Base-by-base conservation (phyloP, 2,888 invertebrate species). In the Drosophila diplacantha region DNA sequence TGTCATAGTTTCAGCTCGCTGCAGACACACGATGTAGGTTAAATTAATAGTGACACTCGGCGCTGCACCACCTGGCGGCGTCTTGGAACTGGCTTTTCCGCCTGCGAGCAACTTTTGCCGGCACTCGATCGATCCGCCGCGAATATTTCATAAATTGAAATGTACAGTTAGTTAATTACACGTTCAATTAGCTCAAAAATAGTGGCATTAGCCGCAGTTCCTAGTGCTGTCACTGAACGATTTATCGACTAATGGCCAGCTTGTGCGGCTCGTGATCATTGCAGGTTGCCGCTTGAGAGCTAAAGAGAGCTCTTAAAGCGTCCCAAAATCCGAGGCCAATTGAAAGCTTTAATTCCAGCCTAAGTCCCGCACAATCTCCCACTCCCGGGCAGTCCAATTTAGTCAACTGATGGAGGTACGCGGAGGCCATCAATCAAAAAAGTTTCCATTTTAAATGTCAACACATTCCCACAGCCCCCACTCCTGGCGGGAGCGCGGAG, bases 31-130 rank as follows among this genome's bases (percentile, higher is more conserved):
- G 75, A 75, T 77, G 65, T 83, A 82, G 85, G 85, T 83, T 85
- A 84, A 86, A 85, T 85, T 80, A 86, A 85, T 85, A 86, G 85
- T 79, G 85, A 85, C 85, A 84, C 85, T 72, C 53, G 74, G 60
- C 51, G 39, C 55, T 60, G 32, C 56, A 44, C 58, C 71, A 81
- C 80, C 81, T 77, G 83, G 81, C 82, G 72, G 75, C 49, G 39
- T 60, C 56, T 62, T 66, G 62, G 55, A 70, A 37, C 34, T 31
- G 14, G 41, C 31, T 35, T 58, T 63, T 66, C 47, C 52, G 59
- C 41, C 41, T 18, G 16, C 32, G 44, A 65, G 68, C 74, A 63
- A 66, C 61, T 73, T 58, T 44, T 56, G 56, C 71, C 26, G 38
- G 66, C 41, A 46, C 37, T 66, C 53, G 22, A 67, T 59, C 46